Evolutionary conservation across 2,797 vertebrate genomes (phyloP).

Genomic region (Siniperca scherzeri): DNA sequence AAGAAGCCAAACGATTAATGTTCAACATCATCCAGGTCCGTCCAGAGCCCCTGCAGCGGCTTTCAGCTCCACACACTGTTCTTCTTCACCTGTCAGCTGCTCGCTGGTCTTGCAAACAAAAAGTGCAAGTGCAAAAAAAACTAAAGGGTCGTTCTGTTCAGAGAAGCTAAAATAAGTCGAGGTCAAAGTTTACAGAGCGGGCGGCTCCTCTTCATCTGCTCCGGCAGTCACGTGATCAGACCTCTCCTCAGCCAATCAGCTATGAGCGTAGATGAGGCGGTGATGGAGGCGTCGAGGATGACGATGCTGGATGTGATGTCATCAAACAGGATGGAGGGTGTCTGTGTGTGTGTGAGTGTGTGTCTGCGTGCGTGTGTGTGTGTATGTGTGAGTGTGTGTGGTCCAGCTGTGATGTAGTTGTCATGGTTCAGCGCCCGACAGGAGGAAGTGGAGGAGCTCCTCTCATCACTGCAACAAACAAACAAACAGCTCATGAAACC

Average conservation of each 20-base stretch:
- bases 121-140: slow-evolving; percentile 48
- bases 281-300: slow-evolving; percentile 21
- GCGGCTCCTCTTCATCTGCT: neutral
- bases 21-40: neutral
- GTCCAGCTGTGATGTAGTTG: neutral
- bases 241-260: slow-evolving; percentile 44
- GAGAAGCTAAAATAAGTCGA: neutral
- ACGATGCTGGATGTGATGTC: slow-evolving; percentile 9
- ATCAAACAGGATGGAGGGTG: neutral
- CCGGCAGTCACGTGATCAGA: slow-evolving; percentile 11
- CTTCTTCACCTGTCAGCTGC: neutral
- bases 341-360: neutral
- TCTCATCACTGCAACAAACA: slow-evolving; percentile 72
- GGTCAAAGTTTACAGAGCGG: neutral
- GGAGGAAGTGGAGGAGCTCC: slow-evolving; percentile 83
- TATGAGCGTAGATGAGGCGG: slow-evolving; percentile 35
- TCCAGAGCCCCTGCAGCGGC: neutral
- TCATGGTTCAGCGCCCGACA: slow-evolving; percentile 75
- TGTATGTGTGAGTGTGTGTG: neutral
- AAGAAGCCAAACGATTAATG: neutral
- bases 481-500: neutral
- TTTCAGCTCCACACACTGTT: neutral
- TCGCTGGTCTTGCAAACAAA: neutral
- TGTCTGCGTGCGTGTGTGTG: neutral
- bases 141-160: too few relatives aligned